phyloP scores from a whole-genome alignment of 2,113 vertebrate species.

The Eonycteris spelaea region DNA sequence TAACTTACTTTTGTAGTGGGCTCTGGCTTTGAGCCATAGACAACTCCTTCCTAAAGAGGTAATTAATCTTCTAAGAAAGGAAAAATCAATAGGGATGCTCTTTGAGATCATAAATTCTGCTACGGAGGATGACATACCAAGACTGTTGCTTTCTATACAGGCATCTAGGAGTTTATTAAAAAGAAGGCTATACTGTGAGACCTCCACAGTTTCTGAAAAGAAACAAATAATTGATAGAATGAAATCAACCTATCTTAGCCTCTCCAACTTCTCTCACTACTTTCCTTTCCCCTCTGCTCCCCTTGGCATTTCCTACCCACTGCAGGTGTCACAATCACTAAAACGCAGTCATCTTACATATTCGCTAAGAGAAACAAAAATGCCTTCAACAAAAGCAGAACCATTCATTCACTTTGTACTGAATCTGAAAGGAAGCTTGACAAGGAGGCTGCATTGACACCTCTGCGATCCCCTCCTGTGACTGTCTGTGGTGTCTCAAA shows the following conservation, averaged over 20 bases:
- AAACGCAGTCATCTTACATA: background rate
- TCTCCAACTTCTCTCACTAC: background rate
- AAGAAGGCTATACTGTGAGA: constrained; percentile 83
- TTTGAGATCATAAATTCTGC: constrained; percentile 91
- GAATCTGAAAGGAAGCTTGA: background rate
- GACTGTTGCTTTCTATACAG: constrained; percentile 87
- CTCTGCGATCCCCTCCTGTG: background rate
- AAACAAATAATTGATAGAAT: constrained; percentile 37
- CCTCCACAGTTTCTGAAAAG: constrained; percentile 83
- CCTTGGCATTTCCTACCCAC: background rate
- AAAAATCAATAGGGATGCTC: constrained; percentile 84
- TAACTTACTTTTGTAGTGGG: constrained; percentile 92
- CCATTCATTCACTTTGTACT: background rate
- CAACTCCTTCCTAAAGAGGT: constrained; percentile 91
- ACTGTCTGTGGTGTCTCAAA: background rate
- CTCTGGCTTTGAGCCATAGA: constrained; percentile 91
- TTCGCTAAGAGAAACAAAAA: background rate
- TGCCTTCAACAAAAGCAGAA: background rate
- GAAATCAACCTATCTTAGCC: background rate
- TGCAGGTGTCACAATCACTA: background rate
- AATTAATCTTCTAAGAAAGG: constrained; percentile 87
- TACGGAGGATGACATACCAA: constrained; percentile 87
- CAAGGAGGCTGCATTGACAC: background rate
- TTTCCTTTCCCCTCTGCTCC: background rate
- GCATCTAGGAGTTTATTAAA: constrained; percentile 89